A percentile compares a stretch with the other conserved stretches of the same genome.
These are phyloP conservation scores for Seira ritae DNA, from an alignment of 2,888 invertebrate species.

Conservation along the genomic window DNA sequence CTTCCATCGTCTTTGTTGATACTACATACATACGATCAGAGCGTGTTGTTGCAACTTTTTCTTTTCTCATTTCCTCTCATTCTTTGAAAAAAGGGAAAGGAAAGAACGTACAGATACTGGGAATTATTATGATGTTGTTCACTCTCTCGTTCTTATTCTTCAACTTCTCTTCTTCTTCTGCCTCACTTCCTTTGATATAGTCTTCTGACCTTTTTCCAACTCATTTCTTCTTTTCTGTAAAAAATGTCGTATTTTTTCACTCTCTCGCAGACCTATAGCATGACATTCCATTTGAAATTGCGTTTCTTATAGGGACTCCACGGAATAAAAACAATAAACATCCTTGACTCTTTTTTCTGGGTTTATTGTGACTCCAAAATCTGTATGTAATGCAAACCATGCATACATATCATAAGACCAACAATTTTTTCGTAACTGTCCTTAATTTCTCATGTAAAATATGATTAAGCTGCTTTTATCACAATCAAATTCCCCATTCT, in stretches of 20 bases:
- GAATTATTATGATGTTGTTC: neutral
- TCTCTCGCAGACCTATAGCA: neutral
- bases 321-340: neutral
- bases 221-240: neutral
- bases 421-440: no score
- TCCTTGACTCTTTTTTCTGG: neutral
- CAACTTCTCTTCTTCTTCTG: no score
- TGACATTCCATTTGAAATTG: neutral
- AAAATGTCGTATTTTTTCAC: neutral
- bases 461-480: neutral
- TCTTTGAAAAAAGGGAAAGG: conserved; percentile 1
- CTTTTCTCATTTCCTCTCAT: conserved; percentile 4
- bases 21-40: neutral
- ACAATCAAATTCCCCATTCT: neutral
- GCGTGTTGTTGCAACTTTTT: neutral
- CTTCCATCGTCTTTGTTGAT: neutral
- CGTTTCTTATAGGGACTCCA: no score
- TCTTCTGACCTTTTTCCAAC: conserved; percentile 6
- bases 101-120: neutral
- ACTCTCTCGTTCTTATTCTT: neutral
- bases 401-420: no score
- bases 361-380: no score
- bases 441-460: no score
- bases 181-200: no score
- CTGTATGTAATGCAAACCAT: no score